phyloP scores from a whole-genome alignment of 2,888 invertebrate genomes.

The Phytoseiulus persimilis region DNA sequence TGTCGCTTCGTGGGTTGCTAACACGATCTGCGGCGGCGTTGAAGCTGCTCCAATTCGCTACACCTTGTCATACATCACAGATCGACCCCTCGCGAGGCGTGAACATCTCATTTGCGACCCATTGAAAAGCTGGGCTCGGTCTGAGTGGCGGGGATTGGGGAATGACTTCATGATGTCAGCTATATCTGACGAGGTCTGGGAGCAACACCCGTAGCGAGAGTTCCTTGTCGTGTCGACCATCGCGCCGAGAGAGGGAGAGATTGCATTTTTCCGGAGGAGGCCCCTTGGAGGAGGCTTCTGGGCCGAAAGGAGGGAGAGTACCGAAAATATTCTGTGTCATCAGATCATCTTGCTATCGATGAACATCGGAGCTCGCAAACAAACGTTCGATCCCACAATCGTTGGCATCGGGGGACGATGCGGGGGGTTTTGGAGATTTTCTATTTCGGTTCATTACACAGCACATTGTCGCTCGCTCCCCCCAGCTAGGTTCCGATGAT shows the following conservation, averaged over 20 bases:
- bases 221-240: background rate
- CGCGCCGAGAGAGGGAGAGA: background rate
- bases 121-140: background rate
- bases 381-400: background rate
- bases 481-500: background rate
- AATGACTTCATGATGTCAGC: background rate
- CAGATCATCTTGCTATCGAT: background rate
- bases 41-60: background rate
- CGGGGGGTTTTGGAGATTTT: background rate
- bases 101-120: background rate
- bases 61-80: background rate
- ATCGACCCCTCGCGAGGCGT: background rate
- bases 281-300: background rate
- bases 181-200: background rate
- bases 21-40: background rate
- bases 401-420: background rate
- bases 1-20: background rate
- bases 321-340: background rate
- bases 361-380: background rate
- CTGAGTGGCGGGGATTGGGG: background rate
- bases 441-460: constrained; percentile 5
- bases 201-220: background rate
- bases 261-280: background rate
- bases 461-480: background rate
- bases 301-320: background rate